Evolutionary conservation across 2,888 invertebrate species (phyloP).

Genomic region (Lepetodrilus schrolli): DNA sequence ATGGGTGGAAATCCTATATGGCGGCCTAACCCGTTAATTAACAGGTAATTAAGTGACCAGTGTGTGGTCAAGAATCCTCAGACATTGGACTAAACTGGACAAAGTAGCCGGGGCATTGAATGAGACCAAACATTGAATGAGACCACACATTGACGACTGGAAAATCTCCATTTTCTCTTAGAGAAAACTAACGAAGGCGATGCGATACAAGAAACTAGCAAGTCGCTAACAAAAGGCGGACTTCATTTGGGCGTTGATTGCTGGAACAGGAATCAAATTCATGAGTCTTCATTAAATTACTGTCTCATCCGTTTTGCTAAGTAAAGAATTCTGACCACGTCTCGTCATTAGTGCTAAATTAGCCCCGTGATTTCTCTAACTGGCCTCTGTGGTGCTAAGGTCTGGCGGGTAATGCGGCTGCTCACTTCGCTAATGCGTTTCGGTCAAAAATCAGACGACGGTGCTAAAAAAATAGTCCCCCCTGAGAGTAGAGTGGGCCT

Average conservation of each 20-base stretch:
- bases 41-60: too few species aligned
- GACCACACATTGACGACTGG: not conserved
- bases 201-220: not conserved
- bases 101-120: not conserved
- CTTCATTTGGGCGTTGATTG: constrained; percentile 12
- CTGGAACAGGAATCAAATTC: constrained; percentile 31
- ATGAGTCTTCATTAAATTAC: constrained; percentile 24
- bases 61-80: too few species aligned
- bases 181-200: not conserved
- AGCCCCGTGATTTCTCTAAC: constrained; percentile 29
- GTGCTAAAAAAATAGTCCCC: constrained; percentile 12
- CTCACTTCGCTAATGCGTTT: not conserved
- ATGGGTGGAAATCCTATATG: too few species aligned
- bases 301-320: constrained; percentile 17
- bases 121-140: not conserved
- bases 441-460: constrained; percentile 28
- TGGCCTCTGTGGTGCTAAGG: not conserved
- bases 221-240: not conserved
- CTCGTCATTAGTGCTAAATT: constrained; percentile 12
- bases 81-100: not conserved
- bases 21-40: too few species aligned
- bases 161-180: constrained; percentile 11
- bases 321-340: constrained; percentile 25
- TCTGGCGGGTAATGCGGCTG: not conserved
- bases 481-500: constrained; percentile 4